phyloP scores from a whole-genome alignment of 2,888 invertebrate species.

The Mimumesa dahlbomi region DNA sequence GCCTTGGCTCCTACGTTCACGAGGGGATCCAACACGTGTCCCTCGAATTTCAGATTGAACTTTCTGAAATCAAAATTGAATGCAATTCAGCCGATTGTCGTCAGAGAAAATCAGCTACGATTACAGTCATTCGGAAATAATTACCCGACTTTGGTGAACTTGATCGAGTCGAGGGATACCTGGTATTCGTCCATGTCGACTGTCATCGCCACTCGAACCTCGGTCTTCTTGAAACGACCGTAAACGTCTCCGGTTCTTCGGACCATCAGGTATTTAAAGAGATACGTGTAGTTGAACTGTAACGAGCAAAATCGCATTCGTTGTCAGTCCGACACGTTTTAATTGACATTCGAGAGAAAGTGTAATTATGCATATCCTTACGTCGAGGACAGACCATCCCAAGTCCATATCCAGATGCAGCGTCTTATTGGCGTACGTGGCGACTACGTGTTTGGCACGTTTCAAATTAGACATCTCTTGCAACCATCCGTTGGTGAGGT shows the following conservation, averaged over 20 bases:
- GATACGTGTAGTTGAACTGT: slow-evolving; percentile 65
- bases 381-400: slow-evolving; percentile 61
- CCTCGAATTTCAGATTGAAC: slow-evolving; percentile 54
- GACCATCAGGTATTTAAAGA: slow-evolving; percentile 48
- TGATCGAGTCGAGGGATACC: slow-evolving; percentile 45
- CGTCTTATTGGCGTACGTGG: slow-evolving; percentile 50
- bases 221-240: slow-evolving; percentile 46
- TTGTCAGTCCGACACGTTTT: not conserved
- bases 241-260: slow-evolving; percentile 56
- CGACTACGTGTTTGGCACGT: slow-evolving; percentile 55
- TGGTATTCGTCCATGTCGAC: slow-evolving; percentile 48
- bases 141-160: slow-evolving; percentile 63
- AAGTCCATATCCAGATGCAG: slow-evolving; percentile 58
- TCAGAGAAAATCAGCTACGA: not conserved
- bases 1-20: slow-evolving; percentile 48
- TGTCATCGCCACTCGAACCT: slow-evolving; percentile 34
- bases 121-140: not conserved
- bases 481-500: slow-evolving; percentile 62
- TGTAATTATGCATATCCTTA: too few species aligned
- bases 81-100: not conserved
- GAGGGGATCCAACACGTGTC: slow-evolving; percentile 54
- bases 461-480: slow-evolving; percentile 62
- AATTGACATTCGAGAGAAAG: too few species aligned
- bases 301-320: slow-evolving; percentile 12
- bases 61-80: slow-evolving; percentile 45